These are phyloP conservation scores for Eulemur albifrons DNA, from an alignment of 2,797 vertebrate genomes.

Conservation along the genomic window DNA sequence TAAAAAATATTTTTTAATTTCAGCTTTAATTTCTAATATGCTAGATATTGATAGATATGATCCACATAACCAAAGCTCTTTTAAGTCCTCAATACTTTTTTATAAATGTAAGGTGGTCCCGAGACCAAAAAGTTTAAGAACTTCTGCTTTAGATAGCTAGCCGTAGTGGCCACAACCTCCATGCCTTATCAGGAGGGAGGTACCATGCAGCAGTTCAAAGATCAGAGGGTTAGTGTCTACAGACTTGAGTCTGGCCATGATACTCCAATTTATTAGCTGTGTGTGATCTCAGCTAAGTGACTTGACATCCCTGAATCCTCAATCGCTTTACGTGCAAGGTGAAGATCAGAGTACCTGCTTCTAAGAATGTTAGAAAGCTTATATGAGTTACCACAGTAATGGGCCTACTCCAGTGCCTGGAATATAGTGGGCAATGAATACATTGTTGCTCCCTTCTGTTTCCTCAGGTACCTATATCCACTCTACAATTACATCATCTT, in stretches of 20 bases:
- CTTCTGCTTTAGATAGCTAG: background rate
- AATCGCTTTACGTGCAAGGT: background rate
- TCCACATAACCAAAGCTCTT: background rate
- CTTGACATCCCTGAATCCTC: background rate
- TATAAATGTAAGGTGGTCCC: background rate
- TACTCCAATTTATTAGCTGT: background rate
- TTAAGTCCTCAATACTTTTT: background rate
- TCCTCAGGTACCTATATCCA: background rate
- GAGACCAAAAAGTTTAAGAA: background rate
- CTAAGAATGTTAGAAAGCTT: background rate
- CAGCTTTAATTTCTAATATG: background rate
- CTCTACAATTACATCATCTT: background rate
- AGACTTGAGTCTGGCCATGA: background rate
- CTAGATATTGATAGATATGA: background rate
- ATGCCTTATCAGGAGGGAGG: rapidly evolving
- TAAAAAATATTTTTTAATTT: background rate
- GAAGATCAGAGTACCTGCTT: background rate
- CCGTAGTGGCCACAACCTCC: too few species aligned
- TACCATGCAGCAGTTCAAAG: rapidly evolving
- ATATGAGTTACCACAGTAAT: background rate
- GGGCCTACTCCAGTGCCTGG: background rate
- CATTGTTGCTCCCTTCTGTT: rapidly evolving
- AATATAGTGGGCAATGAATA: background rate
- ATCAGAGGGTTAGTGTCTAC: background rate
- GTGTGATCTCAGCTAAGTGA: background rate